Evolutionary conservation across 2,888 invertebrate species (phyloP), one percentile per base, ranked within the genome.

Genomic region (Petrophora chlorosata): DNA sequence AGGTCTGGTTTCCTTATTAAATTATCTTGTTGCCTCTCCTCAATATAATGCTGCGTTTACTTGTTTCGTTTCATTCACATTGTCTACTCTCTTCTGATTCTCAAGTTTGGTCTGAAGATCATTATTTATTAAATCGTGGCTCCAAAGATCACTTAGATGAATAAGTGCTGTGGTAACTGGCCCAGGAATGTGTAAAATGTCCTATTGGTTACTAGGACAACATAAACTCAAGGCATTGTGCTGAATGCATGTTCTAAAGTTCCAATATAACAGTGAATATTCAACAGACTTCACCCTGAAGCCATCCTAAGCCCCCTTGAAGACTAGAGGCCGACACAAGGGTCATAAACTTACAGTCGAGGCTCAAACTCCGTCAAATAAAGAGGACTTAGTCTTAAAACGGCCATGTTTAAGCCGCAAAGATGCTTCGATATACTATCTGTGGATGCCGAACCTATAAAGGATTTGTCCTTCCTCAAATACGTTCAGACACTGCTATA

Each of bases 291-390:
- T 22, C 14, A 9, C 25, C 9, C 3, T 17, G 5, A 25, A 33
- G 16, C 16, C 26, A 13, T 19, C 26, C 17, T 33, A 26, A 42
- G 34, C 23, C 17, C 29, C 8, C 29, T 36, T 23, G 29, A 12
- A n/a, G 29, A 15, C 29, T 30, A 14, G 8, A 14, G n/a, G 15
- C 22, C 29, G 28, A 10, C 35, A 12, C 16, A 17, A 42, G 33
- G 42, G 17, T 42, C 42, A 7, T 34, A 33, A 19, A 42, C 33
- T 42, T 42, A 13, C n/a, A 12, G 2, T 17, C 26, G 10, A 26
- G 15, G 10, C 16, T 16, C 10, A 36, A 42, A 13, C 14, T 22
- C 3, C 13, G 1, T 17, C 26, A 28, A 19, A 42, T 17, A 42
- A 19, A 16, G 23, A 36, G 10, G 4, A 16, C 12, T 16, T 25